Evolutionary conservation across 2,888 invertebrate genomes (phyloP), one percentile per base, ranked within the genome.

Genomic region (Spodoptera littoralis): DNA sequence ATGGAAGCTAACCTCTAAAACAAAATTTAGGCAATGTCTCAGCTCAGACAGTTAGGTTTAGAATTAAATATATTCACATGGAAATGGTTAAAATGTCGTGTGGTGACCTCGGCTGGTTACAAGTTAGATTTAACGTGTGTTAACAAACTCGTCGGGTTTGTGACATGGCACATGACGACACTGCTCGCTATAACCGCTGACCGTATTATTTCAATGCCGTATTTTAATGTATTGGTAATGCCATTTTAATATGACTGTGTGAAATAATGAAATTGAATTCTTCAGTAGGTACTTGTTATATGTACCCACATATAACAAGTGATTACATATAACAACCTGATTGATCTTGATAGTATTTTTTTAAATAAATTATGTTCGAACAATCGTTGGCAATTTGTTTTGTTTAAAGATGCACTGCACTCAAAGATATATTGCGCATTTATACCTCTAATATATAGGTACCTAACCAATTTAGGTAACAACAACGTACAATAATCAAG

Each of bases 121-220:
- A 3, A 12, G 43, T 51, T 51, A 47, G 58, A 66, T 73, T 44
- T 65, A 45, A 50, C 73, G 50, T 51, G 51, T 67, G 56, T 60
- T 61, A 54, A 56, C 24, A 62, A 4, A 62, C 51, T 58, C 22
- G 50, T 60, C 54, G 66, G 66, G 41, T 5, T 22, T 12, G 11
- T 66, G 50, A 58, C 73, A 68, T 65, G 46, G 30, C 53, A 72
- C 41, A 58, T 65, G 73, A 44, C 53, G 57, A 65, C 36, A 30
- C 22, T 1, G 12, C 9, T 18, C 41, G 27, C 54, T 51, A 36
- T 36, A 36, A 36, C 36, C 50, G 47, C 46, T 73, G 44, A 66
- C 53, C 44, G 47, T 12, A 36, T 44, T 18, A 1, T 48, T 45
- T 47, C 22, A 72, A 46, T 72, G 67, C 11, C 51, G 52, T 9